Base-by-base conservation (phyloP, 1,140 invertebrate species). In the Trachymyrmex cornetzi region DNA sequence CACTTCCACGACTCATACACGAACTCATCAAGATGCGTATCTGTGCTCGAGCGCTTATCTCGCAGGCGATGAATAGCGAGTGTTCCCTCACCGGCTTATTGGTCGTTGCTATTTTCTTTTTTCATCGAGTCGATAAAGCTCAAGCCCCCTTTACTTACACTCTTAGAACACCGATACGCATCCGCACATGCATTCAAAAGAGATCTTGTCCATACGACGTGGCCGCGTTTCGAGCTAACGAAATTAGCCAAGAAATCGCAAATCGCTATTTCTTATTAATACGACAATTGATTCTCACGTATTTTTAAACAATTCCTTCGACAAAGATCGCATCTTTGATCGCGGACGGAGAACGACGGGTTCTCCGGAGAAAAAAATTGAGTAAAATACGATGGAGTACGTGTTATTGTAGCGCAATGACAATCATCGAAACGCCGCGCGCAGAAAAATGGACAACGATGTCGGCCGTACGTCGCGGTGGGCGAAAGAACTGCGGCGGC, bases 401-500 rank as follows among this genome's bases (percentile, higher is more conserved):
- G 7, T 38, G 19, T 74, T 30, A 27, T 34, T 7, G 27, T 48
- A 86, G 69, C 14, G 14, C 38, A 44, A 86, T 77, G 67, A 86
- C 44, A 63, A 81, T 82, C 85, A 53, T 90, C 80, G 88, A 91
- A 87, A 90, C 91, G 90, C 89, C 85, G 85, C 88, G 85, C 82
- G 87, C 82, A 88, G 86, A 92, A 88, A 91, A 88, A 94, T 95
- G 94, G 94, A 94, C 95, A 95, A 94, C 87, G 90, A 93, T 95
- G 94, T 95, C 93, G 92, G 91, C 92, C 93, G 92, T 93, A 94
- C 93, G 94, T 95, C 94, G 94, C 93, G 95, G 95, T 95, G 92
- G 94, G 95, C 95, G 95, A 95, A 95, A 95, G 95, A 95, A 95
- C 93, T 94, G 95, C 93, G 95, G 94, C 94, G 92, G 92, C 93